Percentiles rank a stretch among this genome's conserved stretches.
Evolutionary conservation across 2,888 invertebrate genomes (phyloP).

Genomic region (Omphaloscelis lunosa): DNA sequence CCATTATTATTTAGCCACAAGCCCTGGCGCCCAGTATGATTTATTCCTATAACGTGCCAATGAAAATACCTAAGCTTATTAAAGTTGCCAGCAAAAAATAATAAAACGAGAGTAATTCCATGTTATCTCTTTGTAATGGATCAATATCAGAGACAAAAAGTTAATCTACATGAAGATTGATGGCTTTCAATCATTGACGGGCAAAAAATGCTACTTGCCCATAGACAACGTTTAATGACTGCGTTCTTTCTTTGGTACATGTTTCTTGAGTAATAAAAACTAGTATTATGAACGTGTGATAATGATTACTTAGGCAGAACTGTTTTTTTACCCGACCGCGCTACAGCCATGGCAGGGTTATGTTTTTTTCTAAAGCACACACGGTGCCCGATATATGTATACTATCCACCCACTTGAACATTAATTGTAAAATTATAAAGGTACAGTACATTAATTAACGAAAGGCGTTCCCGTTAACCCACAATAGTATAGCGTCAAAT

Average conservation of each 20-base stretch:
- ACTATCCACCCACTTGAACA: not conserved
- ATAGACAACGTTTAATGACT: slow-evolving; percentile 20
- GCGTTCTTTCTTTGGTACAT: slow-evolving; percentile 3
- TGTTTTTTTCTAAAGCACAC: not conserved
- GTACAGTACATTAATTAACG: too few relatives aligned
- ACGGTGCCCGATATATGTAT: too few relatives aligned
- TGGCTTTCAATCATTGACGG: slow-evolving; percentile 31
- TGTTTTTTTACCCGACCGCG: not conserved
- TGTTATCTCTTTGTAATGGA: slow-evolving; percentile 14
- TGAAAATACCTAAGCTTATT: slow-evolving; percentile 25
- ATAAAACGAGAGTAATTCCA: not conserved
- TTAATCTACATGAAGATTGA: slow-evolving; percentile 58
- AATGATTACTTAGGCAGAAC: slow-evolving; percentile 2
- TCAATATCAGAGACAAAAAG: slow-evolving; percentile 51
- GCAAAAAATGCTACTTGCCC: slow-evolving; percentile 30
- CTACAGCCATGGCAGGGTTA: not conserved
- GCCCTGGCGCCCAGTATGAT: too few relatives aligned
- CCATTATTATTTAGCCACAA: too few relatives aligned
- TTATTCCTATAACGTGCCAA: not conserved
- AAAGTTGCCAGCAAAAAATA: slow-evolving; percentile 20
- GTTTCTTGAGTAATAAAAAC: slow-evolving; percentile 23
- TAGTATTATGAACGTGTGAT: not conserved
- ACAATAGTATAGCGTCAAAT: too few relatives aligned
- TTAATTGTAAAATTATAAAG: too few relatives aligned
- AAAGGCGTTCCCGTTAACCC: too few relatives aligned